Base-by-base conservation (phyloP, 2,113 vertebrate species). In the Leptocoma aspasia region DNA sequence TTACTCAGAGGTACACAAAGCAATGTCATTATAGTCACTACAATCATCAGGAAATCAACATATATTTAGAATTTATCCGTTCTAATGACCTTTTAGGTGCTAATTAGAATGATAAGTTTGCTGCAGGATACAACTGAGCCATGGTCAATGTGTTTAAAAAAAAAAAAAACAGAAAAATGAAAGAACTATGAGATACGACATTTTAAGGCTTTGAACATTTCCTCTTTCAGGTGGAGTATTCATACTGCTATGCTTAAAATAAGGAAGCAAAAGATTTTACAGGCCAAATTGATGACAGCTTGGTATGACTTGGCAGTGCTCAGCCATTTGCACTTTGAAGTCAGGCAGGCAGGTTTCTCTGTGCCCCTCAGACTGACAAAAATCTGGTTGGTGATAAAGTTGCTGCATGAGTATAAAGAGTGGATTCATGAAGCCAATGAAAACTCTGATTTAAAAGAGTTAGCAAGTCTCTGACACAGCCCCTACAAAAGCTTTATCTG, bases 81-180 rank as follows among this genome's bases (percentile, higher is more conserved):
- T 35, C 15, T 71, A 13, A 20, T 64, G 37, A 19, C 2, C 15
- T 41, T 57, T 59, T 83, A 3, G 4, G 6, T 42, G 24, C 6
- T 77, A 18, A 41, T 50, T 60, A 44, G 8, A 75, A 82, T 23
- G 33, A 57, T 15, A 39, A 59, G 1, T 72, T 90, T 90, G 22
- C 11, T 76, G 17, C 8, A 56, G 35, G 70, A 56, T 63, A 39
- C 2, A 52, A 39, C 20, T 14, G 7, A 65, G 6, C 6, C 16
- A 27, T 45, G 1, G 1, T 1, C 0, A 65, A 24, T 19, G 2
- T n/a, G 6, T n/a, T 59, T 30, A 12, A 82, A 45, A 66, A 47
- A n/a, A 10, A 13, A 10, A 7, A 28, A 5, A 2, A 26, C 19
- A 23, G 5, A 22, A 37, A 49, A 44, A 37, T 42, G 4, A 30